Percentiles rank a stretch among this genome's conserved stretches.
phyloP scores from a whole-genome alignment of 2,113 vertebrate species.

The Chionodraco myersi region DNA sequence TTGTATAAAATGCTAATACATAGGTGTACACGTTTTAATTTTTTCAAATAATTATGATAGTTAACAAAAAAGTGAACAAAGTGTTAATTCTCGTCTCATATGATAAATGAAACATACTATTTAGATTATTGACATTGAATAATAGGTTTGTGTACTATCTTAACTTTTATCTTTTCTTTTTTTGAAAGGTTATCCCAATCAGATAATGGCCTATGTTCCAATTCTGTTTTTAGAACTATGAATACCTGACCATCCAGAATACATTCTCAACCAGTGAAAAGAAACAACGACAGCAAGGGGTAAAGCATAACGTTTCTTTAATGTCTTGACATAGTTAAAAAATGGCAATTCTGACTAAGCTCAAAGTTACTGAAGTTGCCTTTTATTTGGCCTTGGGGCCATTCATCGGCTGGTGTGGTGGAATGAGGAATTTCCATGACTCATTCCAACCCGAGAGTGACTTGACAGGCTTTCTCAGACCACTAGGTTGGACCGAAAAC shows the following conservation, averaged over 20 bases:
- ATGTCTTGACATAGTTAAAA: background rate
- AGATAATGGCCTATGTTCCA: background rate
- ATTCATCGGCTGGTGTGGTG: constrained; percentile 21
- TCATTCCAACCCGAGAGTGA: constrained; percentile 59
- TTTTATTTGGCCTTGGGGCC: constrained; percentile 15
- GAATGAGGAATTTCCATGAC: constrained; percentile 74
- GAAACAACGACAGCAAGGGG: background rate
- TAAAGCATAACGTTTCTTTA: background rate
- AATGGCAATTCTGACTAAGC: background rate
- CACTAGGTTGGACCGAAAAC: constrained; percentile 22
- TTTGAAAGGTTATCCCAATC: background rate
- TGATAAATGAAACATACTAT: background rate
- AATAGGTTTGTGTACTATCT: background rate
- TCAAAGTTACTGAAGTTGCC: background rate
- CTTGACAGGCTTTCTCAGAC: constrained; percentile 31
- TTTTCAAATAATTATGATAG: no score
- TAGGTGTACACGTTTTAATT: background rate
- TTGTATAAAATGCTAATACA: no score
- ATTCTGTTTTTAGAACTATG: background rate
- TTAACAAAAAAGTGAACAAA: no score
- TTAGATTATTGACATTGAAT: background rate
- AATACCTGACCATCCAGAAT: background rate
- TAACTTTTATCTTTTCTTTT: background rate
- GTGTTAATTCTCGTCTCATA: background rate
- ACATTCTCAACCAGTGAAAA: background rate